phyloP scores from a whole-genome alignment of 2,888 invertebrate genomes.

The Bruchidius siliquastri region DNA sequence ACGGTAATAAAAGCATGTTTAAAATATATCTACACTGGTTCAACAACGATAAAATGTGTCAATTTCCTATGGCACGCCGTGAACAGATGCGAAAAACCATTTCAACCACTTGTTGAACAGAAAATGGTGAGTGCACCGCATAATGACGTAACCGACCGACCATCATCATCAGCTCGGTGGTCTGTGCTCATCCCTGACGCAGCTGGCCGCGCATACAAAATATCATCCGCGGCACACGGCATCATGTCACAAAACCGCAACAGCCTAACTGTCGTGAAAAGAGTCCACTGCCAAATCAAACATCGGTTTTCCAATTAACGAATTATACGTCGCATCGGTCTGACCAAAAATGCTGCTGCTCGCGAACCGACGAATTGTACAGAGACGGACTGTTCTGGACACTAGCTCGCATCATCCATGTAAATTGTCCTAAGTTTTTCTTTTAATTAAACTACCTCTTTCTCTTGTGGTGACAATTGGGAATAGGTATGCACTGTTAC shows the following conservation, averaged over 20 bases:
- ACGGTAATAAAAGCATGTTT: too few species aligned
- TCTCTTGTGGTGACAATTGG: too few species aligned
- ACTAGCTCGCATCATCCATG: too few species aligned
- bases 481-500: too few species aligned
- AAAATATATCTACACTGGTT: too few species aligned
- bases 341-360: background rate
- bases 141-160: background rate
- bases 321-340: background rate
- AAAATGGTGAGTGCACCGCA: background rate
- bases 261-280: background rate
- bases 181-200: background rate
- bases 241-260: background rate
- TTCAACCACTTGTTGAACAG: background rate
- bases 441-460: too few species aligned
- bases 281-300: background rate
- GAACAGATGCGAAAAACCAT: background rate
- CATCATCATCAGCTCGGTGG: background rate
- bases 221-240: background rate
- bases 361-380: background rate
- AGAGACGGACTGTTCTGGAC: background rate
- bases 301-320: background rate
- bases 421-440: too few species aligned
- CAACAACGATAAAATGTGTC: too few species aligned
- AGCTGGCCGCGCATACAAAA: background rate
- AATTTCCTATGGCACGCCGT: too few species aligned